Evolutionary conservation across 2,113 vertebrate species (phyloP), one percentile per base, ranked within the genome.

Genomic region (Oriolus oriolus): DNA sequence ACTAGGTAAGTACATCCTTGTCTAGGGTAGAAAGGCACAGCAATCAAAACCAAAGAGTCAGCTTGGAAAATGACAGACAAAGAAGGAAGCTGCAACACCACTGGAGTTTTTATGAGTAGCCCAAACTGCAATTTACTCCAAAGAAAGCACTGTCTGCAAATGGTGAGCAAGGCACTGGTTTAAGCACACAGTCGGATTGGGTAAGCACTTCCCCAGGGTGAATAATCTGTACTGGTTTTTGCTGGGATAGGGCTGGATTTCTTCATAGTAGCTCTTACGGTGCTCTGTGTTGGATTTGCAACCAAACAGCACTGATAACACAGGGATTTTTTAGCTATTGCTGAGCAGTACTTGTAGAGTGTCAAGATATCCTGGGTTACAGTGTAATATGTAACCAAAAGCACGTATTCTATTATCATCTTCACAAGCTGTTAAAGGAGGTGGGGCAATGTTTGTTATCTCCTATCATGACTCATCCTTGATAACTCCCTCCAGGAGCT

Each of bases 251-350:
- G 27, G 24, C 6, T 31, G 13, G 10, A 35, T 75, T 79, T 75
- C 66, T 63, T 71, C 57, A 21, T 0, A 71, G 39, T 4, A 37
- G 7, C 2, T 71, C 31, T 68, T 37, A 19, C 0, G 1, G 13
- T 3, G 4, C 10, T 54, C 4, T 4, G 14, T 24, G 7, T 50
- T n/a, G 35, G 26, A 45, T 59, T 50, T 77, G 49, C 41, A 50
- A 37, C 21, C 33, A 30, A 77, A 28, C 22, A 28, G 8, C 2
- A 8, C 6, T 68, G 35, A 6, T 30, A 87, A 66, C 15, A 27
- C 13, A 8, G 11, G 14, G 6, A n/a, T 18, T 13, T 37, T 89
- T 77, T 42, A 35, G 12, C 23, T 64, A 1, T 14, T 33, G 13
- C 20, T 73, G 44, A 73, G 5, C 30, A 80, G 53, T 7, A 7